phyloP scores from a whole-genome alignment of 1,140 invertebrate genomes.

The Brachionus manjavacas region DNA sequence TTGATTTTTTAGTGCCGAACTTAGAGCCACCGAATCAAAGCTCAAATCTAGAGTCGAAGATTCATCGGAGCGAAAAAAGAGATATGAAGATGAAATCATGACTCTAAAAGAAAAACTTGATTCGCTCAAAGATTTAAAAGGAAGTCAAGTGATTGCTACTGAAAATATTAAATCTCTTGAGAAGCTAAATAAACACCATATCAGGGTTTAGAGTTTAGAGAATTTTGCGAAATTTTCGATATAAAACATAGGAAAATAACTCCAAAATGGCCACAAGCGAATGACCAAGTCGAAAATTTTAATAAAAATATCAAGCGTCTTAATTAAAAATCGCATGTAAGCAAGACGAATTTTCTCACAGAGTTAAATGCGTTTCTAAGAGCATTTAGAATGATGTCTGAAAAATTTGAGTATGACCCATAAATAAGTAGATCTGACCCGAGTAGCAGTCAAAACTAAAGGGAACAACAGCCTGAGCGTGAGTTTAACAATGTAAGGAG shows the following conservation, averaged over 20 bases:
- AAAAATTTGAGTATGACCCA: too few relatives aligned
- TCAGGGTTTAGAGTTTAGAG: too few relatives aligned
- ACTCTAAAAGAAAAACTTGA: background rate
- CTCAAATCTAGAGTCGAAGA: background rate
- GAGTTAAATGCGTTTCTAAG: too few relatives aligned
- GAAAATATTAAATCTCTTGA: background rate
- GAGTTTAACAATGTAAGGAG: too few relatives aligned
- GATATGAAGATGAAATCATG: background rate
- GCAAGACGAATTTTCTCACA: too few relatives aligned
- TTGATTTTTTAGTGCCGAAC: background rate
- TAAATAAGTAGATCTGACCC: too few relatives aligned
- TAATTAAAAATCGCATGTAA: too few relatives aligned
- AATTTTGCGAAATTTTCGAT: background rate
- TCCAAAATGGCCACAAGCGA: background rate
- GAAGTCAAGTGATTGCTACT: background rate
- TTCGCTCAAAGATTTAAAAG: background rate
- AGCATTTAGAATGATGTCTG: too few relatives aligned
- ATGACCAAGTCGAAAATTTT: background rate
- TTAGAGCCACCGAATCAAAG: background rate
- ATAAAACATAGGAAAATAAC: background rate
- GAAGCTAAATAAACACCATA: background rate
- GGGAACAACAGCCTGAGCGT: too few relatives aligned
- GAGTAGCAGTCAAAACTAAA: too few relatives aligned
- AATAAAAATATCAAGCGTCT: background rate
- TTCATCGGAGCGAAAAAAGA: background rate